phyloP scores from a whole-genome alignment of 2,888 invertebrate species.

The Megastigmus dorsalis region DNA sequence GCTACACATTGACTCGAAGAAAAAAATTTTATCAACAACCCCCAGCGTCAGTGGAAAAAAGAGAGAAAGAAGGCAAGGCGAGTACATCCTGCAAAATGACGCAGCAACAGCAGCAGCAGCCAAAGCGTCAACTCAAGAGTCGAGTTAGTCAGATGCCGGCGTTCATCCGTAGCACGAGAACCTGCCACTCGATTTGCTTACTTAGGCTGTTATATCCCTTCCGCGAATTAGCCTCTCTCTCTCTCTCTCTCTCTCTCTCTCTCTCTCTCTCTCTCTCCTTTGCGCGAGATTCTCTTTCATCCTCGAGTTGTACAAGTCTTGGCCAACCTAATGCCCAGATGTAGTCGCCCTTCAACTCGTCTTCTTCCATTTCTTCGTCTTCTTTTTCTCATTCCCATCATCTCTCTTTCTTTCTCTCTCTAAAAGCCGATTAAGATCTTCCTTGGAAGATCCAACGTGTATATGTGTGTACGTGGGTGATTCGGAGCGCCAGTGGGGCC shows the following conservation, averaged over 20 bases:
- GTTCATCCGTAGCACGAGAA: conserved; percentile 3
- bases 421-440: conserved; percentile 61
- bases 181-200: conserved; percentile 58
- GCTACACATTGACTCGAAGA: no score
- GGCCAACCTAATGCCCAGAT: background rate
- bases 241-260: no score
- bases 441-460: conserved; percentile 17
- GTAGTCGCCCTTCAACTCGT: conserved; percentile 42
- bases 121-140: background rate
- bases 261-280: background rate
- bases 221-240: conserved; percentile 60
- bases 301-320: conserved; percentile 47
- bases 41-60: no score
- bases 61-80: background rate
- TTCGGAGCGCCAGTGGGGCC: conserved; percentile 35
- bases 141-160: background rate
- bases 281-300: conserved; percentile 60
- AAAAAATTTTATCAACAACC: no score
- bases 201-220: conserved; percentile 63
- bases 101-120: background rate
- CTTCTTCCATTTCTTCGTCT: conserved; percentile 16
- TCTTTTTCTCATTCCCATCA: background rate
- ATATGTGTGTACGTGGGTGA: background rate
- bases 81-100: conserved; percentile 4
- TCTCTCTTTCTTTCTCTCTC: background rate